Evolutionary conservation across 2,888 invertebrate genomes (phyloP).

Genomic region (Exocentrus adspersus): DNA sequence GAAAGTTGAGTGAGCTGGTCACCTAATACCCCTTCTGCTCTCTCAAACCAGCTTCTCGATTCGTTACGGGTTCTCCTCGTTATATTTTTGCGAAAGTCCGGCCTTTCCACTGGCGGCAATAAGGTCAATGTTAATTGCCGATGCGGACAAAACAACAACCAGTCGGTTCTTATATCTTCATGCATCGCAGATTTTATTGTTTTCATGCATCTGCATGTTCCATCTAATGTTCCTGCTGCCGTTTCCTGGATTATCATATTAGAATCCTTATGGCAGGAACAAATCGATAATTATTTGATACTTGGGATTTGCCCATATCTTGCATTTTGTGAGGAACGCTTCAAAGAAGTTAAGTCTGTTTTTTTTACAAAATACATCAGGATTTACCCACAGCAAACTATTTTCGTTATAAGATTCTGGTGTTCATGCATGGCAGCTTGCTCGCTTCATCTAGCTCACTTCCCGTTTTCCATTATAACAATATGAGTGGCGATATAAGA

Average conservation of each 20-base stretch:
- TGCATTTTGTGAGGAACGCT: too few relatives aligned
- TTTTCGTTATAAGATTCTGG: too few relatives aligned
- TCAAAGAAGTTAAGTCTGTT: too few relatives aligned
- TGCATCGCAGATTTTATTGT: slow-evolving; percentile 44
- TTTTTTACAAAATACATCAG: too few relatives aligned
- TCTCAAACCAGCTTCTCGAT: slow-evolving; percentile 60
- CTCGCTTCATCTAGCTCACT: too few relatives aligned
- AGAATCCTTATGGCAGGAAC: too few relatives aligned
- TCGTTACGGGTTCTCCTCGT: slow-evolving; percentile 44
- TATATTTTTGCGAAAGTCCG: slow-evolving; percentile 62
- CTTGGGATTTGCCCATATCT: too few relatives aligned
- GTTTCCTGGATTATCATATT: too few relatives aligned
- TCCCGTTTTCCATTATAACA: slow-evolving; percentile 22
- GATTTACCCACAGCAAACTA: too few relatives aligned
- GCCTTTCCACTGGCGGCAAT: slow-evolving; percentile 50
- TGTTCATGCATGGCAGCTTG: too few relatives aligned
- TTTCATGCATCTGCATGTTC: slow-evolving; percentile 31
- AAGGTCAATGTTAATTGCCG: slow-evolving; percentile 57
- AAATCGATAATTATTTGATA: too few relatives aligned
- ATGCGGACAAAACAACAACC: slow-evolving; percentile 46
- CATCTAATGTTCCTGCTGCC: slow-evolving; percentile 13
- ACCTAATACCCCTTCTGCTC: slow-evolving; percentile 64
- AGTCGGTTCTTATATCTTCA: slow-evolving; percentile 47
- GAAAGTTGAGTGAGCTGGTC: not conserved
- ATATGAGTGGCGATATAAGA: slow-evolving; percentile 21